These are phyloP conservation scores for Diarsia rubi DNA, from an alignment of 2,888 invertebrate genomes.

Conservation along the genomic window DNA sequence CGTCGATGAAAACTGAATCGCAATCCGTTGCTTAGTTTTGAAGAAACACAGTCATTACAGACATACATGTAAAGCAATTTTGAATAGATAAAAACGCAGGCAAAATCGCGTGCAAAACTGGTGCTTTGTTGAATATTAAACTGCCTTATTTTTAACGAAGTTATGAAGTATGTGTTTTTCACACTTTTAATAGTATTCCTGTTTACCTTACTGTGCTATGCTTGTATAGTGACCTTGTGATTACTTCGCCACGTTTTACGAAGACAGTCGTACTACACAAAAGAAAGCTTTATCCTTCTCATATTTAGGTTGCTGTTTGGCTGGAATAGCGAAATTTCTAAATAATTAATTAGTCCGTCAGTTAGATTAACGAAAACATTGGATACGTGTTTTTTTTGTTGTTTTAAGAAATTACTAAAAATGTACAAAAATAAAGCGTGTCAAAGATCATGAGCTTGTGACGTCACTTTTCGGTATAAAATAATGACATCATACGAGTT, in stretches of 20 bases:
- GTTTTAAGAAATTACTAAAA: no score
- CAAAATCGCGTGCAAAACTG: conserved; percentile 9
- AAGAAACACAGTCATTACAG: neutral
- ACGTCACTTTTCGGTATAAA: no score
- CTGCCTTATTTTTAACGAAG: conserved; percentile 43
- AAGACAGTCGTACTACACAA: no score
- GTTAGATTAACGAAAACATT: no score
- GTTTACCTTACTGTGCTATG: neutral
- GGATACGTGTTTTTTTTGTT: no score
- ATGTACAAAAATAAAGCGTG: no score
- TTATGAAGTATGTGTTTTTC: conserved; percentile 36
- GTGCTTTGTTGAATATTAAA: conserved; percentile 26
- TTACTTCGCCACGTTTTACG: neutral
- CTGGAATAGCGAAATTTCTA: no score
- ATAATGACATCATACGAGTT: no score
- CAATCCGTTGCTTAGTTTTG: neutral
- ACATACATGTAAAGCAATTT: neutral
- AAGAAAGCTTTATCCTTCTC: no score
- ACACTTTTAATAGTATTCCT: conserved; percentile 22
- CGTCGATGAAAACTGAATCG: neutral
- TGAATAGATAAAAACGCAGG: neutral
- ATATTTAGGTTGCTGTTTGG: no score
- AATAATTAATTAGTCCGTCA: no score
- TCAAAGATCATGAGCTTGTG: no score
- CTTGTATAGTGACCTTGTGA: neutral